Conservation (phyloP, 2,888 invertebrate genomes). For the Desoria tigrina region DNA sequence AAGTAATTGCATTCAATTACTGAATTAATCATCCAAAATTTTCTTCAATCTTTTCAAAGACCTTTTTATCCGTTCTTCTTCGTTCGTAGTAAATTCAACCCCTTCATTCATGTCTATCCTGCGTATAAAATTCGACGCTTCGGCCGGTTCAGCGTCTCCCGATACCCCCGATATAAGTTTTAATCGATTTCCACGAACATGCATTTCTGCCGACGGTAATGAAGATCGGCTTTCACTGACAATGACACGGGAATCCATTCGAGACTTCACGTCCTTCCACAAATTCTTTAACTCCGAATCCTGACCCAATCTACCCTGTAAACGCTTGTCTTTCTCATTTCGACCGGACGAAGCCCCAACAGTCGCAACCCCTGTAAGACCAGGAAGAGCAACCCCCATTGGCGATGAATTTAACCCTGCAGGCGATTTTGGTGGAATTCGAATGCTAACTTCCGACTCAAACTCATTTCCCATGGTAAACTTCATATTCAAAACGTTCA, state of each 20-base stretch:
- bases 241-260: conserved; percentile 35
- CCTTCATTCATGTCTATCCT: not conserved
- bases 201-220: conserved; percentile 2
- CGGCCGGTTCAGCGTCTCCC: not conserved
- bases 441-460: conserved; percentile 46
- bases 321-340: conserved; percentile 21
- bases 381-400: not conserved
- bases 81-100: conserved; percentile 23
- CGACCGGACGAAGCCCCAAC: conserved; percentile 22
- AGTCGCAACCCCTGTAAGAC: not conserved
- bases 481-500: conserved; percentile 45
- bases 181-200: conserved; percentile 35
- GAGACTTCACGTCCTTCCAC: conserved; percentile 44
- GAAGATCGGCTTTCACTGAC: not conserved
- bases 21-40: conserved; percentile 41
- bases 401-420: not conserved
- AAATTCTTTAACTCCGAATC: conserved; percentile 38
- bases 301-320: not conserved
- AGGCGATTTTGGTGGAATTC: conserved; percentile 31
- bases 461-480: conserved; percentile 45
- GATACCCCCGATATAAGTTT: conserved; percentile 3
- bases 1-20: no score
- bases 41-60: conserved; percentile 41
- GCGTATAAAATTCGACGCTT: not conserved
- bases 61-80: conserved; percentile 38